These are phyloP conservation scores for Nemurella pictetii DNA, from an alignment of 2,888 invertebrate species.

Conservation along the genomic window DNA sequence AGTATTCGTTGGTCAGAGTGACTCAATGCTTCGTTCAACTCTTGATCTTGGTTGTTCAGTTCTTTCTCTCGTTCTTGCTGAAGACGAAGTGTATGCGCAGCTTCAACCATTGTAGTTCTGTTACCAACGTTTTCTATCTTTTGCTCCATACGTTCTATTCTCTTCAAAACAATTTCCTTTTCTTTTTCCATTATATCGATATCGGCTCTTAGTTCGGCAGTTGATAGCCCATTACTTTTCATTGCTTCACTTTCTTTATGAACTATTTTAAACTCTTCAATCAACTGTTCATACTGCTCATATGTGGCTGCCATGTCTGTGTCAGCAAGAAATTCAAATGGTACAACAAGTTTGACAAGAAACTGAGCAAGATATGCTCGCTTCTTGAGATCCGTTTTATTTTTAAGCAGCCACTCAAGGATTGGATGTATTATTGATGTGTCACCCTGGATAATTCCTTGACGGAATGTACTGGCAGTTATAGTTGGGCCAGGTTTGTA, in stretches of 20 bases:
- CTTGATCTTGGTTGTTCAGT: conserved; percentile 59
- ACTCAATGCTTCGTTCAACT: conserved; percentile 57
- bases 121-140: conserved; percentile 68
- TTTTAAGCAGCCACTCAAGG: conserved; percentile 76
- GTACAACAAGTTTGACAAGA: conserved; percentile 68
- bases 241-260: conserved; percentile 72
- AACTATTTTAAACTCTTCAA: conserved; percentile 78
- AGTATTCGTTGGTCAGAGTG: conserved; percentile 58
- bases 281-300: conserved; percentile 71
- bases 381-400: conserved; percentile 74
- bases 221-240: conserved; percentile 65
- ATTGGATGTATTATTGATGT: conserved; percentile 75
- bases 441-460: conserved; percentile 72
- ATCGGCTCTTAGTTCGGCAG: conserved; percentile 79
- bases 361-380: conserved; percentile 82
- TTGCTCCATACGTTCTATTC: conserved; percentile 61
- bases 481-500: conserved; percentile 68
- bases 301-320: conserved; percentile 71
- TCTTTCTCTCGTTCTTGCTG: conserved; percentile 64
- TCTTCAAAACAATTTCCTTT: conserved; percentile 70
- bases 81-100: conserved; percentile 55
- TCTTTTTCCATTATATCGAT: conserved; percentile 86
- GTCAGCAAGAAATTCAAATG: conserved; percentile 73
- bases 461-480: conserved; percentile 58
- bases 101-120: conserved; percentile 64